Conservation (phyloP, 2,888 invertebrate species). For the Lacanobia oleracea region DNA sequence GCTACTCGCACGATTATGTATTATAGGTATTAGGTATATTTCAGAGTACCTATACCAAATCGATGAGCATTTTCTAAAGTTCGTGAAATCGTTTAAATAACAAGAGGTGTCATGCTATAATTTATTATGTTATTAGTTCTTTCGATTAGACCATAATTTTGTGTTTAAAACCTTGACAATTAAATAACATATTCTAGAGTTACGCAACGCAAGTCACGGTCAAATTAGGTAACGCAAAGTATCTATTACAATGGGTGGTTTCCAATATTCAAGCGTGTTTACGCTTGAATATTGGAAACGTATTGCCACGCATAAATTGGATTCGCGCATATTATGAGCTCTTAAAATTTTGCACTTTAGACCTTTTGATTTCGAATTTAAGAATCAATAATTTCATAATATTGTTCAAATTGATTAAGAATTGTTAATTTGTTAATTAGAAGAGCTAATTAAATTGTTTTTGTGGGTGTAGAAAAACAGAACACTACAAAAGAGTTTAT, state of each 20-base stretch:
- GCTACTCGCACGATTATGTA: constrained; percentile 4
- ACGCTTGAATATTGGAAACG: constrained; percentile 8
- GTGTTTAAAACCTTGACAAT: constrained; percentile 26
- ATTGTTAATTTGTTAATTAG: background rate
- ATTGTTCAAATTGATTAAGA: constrained; percentile 8
- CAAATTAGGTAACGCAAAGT: constrained; percentile 14
- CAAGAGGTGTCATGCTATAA: background rate
- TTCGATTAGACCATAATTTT: background rate
- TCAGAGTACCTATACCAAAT: background rate
- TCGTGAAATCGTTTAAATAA: background rate
- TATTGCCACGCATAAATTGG: constrained; percentile 1
- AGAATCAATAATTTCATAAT: constrained; percentile 9
- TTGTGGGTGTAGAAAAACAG: background rate
- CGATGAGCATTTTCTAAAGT: constrained; percentile 11
- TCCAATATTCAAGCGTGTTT: too few species aligned
- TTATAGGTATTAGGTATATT: background rate
- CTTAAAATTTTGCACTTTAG: background rate
- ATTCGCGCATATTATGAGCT: background rate
- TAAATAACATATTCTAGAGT: constrained; percentile 33
- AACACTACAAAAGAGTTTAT: too few species aligned
- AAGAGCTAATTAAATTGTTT: background rate
- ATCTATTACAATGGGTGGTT: constrained; percentile 1
- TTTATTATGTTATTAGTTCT: background rate
- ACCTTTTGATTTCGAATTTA: background rate
- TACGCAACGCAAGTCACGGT: constrained; percentile 19